Conservation (phyloP, 2,113 vertebrate genomes). For the Chamaea fasciata region DNA sequence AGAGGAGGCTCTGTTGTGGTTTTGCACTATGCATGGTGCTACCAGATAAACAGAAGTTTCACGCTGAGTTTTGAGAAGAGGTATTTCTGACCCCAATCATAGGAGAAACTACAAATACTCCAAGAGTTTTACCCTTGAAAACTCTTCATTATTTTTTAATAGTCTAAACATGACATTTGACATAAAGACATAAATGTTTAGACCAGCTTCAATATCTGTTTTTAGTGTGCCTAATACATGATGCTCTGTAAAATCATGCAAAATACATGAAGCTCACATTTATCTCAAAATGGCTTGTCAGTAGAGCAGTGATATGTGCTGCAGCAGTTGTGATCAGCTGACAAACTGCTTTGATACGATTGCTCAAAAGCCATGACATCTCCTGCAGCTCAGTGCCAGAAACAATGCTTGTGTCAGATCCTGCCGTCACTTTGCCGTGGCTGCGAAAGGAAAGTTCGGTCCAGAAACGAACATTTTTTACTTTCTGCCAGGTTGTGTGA, state of each 20-base stretch:
- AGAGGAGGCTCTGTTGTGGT: neutral
- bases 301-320: neutral
- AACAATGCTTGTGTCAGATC: neutral
- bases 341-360: rapidly evolving
- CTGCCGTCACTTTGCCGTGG: rapidly evolving
- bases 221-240: neutral
- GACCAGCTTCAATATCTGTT: neutral
- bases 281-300: neutral
- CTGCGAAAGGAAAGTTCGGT: neutral
- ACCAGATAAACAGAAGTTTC: neutral
- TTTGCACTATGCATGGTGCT: neutral
- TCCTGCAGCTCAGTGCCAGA: neutral
- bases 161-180: neutral
- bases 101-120: neutral
- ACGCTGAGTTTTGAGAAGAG: neutral
- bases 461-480: neutral
- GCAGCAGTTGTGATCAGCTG: neutral
- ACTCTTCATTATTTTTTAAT: neutral
- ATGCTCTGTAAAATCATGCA: neutral
- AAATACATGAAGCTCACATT: neutral
- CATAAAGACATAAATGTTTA: neutral
- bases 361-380: neutral
- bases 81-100: neutral
- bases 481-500: neutral
- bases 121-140: neutral